Evolutionary conservation across 1,140 invertebrate species (phyloP).

Genomic region (Euwallacea fornicatus): DNA sequence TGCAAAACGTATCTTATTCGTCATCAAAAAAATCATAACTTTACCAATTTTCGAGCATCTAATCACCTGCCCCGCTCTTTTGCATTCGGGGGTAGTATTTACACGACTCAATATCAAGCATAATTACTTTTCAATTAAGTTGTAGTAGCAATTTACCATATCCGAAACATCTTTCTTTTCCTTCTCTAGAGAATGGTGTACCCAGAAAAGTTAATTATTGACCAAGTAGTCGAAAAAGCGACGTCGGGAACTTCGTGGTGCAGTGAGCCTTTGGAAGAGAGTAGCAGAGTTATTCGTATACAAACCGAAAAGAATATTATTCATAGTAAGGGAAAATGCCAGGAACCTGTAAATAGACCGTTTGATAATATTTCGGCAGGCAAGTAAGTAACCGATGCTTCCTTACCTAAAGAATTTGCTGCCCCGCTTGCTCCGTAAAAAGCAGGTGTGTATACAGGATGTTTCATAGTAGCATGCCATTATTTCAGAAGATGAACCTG

Average conservation of each 20-base stretch:
- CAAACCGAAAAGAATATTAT: neutral
- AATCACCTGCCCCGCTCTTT: neutral
- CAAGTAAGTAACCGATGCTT: neutral
- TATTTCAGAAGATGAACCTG: too few species aligned
- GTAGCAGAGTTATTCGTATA: constrained; percentile 21
- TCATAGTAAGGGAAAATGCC: neutral
- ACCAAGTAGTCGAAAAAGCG: constrained; percentile 45
- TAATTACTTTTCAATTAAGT: neutral
- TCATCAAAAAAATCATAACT: neutral
- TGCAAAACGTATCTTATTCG: too few species aligned
- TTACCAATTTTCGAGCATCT: neutral
- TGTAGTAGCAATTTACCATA: neutral
- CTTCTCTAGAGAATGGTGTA: constrained; percentile 51
- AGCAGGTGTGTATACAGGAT: neutral
- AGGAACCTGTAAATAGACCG: neutral
- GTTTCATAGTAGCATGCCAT: neutral
- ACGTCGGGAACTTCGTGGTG: constrained; percentile 46
- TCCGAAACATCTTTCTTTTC: neutral
- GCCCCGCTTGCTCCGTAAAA: neutral
- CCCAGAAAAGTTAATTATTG: constrained; percentile 50
- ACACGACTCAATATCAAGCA: neutral
- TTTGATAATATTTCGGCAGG: neutral
- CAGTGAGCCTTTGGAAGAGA: constrained; percentile 45
- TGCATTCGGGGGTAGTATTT: too few species aligned
- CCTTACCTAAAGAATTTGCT: neutral